Conservation (phyloP, 2,888 invertebrate species). For the Elysia crispata region DNA sequence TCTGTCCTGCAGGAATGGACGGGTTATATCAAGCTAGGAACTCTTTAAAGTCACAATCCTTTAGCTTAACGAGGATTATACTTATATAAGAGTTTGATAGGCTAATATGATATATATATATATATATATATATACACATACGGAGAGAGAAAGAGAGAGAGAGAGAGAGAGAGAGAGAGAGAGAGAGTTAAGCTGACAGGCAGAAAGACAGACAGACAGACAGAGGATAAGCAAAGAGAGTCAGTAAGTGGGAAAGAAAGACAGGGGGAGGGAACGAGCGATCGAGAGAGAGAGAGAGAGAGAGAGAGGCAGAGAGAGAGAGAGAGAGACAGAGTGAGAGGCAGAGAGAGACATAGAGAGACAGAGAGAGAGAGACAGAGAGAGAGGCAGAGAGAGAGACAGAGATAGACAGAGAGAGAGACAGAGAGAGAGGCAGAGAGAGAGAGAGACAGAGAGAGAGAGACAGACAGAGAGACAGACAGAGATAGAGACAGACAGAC, state of each 20-base stretch:
- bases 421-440: neutral
- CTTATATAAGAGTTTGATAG: neutral
- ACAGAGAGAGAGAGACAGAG: neutral
- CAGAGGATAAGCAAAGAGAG: neutral
- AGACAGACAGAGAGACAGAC: constrained; percentile 29
- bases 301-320: constrained; percentile 19
- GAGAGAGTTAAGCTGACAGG: no score
- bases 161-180: neutral
- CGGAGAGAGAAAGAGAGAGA: neutral
- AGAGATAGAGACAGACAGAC: constrained; percentile 35
- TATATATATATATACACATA: neutral
- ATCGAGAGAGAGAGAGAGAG: constrained; percentile 23
- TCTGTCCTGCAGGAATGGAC: no score
- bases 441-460: constrained; percentile 23
- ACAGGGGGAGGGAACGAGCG: neutral
- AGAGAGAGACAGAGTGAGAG: no score
- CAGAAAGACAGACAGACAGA: neutral
- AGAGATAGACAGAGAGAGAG: neutral
- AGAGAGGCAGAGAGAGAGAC: neutral
- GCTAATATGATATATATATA: no score
- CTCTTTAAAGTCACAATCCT: neutral
- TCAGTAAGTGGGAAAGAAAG: neutral
- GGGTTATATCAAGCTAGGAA: neutral
- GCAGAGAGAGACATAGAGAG: no score
- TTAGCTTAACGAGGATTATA: no score